phyloP scores from a whole-genome alignment of 2,888 invertebrate genomes.

The Belgica antarctica region DNA sequence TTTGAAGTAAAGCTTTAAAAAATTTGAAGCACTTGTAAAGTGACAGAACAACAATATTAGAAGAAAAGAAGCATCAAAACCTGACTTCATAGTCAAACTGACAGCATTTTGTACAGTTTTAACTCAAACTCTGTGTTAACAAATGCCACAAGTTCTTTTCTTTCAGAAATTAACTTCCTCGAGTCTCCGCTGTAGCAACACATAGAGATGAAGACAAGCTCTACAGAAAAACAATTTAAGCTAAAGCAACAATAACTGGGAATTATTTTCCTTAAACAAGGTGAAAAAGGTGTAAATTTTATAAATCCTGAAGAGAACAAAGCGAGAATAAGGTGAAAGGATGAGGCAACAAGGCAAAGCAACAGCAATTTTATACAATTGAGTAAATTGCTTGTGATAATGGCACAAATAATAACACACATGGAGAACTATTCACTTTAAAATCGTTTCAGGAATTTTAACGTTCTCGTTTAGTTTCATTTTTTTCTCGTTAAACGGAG shows the following conservation, averaged over 20 bases:
- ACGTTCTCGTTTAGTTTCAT: background rate
- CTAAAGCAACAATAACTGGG: conserved; percentile 21
- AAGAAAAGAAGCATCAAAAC: too few species aligned
- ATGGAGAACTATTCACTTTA: conserved; percentile 18
- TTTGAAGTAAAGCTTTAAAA: too few species aligned
- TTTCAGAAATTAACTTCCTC: too few species aligned
- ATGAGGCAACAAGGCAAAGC: too few species aligned
- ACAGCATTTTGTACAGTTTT: too few species aligned
- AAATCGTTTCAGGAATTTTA: conserved; percentile 15
- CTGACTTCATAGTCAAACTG: too few species aligned
- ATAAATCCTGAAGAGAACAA: background rate
- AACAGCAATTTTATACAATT: conserved; percentile 28
- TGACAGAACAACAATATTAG: too few species aligned
- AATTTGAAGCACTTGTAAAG: too few species aligned
- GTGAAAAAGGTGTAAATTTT: conserved; percentile 29
- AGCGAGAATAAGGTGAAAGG: too few species aligned
- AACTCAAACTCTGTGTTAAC: too few species aligned
- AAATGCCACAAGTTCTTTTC: too few species aligned
- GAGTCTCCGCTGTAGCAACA: background rate
- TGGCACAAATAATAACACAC: conserved; percentile 17
- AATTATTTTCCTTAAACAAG: conserved; percentile 13
- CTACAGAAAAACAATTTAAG: conserved; percentile 7
- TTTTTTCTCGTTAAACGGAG: background rate
- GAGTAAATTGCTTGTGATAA: conserved; percentile 20
- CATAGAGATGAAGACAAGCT: background rate